These are phyloP conservation scores for Lemur catta DNA, from an alignment of 2,797 vertebrate species.

Conservation along the genomic window DNA sequence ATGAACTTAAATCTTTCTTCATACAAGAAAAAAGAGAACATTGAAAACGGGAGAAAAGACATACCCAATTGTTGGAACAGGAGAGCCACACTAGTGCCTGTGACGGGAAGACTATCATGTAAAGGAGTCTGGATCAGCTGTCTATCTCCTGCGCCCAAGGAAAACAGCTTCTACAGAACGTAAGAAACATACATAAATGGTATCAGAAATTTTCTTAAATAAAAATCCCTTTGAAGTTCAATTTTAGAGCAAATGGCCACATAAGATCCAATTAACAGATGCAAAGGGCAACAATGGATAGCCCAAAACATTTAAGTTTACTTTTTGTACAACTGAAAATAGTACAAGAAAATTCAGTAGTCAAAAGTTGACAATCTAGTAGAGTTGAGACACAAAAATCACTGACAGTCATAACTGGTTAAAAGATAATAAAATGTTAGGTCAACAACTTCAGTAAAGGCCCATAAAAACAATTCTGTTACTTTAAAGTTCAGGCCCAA, in stretches of 20 bases:
- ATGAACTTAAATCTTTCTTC: not conserved
- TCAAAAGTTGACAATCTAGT: slow-evolving; percentile 28
- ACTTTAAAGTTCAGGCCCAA: not conserved
- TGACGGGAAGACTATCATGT: slow-evolving; percentile 93
- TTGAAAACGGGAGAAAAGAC: slow-evolving; percentile 75
- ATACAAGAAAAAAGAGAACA: not conserved
- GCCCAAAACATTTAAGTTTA: not conserved
- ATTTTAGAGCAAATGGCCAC: slow-evolving; percentile 17
- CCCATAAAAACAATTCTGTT: not conserved
- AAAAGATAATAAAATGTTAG: slow-evolving; percentile 30
- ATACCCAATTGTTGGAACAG: slow-evolving; percentile 98
- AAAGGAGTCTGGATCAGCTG: slow-evolving; percentile 98
- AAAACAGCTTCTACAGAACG: slow-evolving; percentile 94
- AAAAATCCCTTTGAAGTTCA: not conserved
- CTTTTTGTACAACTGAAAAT: slow-evolving; percentile 6
- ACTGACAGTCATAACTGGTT: not conserved
- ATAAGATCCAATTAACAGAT: slow-evolving; percentile 10
- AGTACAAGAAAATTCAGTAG: not conserved
- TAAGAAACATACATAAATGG: not conserved
- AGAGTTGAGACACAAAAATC: slow-evolving; percentile 13
- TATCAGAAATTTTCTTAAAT: slow-evolving; percentile 40
- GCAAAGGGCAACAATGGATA: not conserved
- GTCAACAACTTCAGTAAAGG: not conserved
- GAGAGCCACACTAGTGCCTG: slow-evolving; percentile 94
- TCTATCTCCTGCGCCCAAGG: slow-evolving; percentile 96